A percentile compares a stretch with the other conserved stretches of the same genome.
These are phyloP conservation scores for Penaeus chinensis DNA, from an alignment of 1,140 invertebrate species.

Conservation along the genomic window DNA sequence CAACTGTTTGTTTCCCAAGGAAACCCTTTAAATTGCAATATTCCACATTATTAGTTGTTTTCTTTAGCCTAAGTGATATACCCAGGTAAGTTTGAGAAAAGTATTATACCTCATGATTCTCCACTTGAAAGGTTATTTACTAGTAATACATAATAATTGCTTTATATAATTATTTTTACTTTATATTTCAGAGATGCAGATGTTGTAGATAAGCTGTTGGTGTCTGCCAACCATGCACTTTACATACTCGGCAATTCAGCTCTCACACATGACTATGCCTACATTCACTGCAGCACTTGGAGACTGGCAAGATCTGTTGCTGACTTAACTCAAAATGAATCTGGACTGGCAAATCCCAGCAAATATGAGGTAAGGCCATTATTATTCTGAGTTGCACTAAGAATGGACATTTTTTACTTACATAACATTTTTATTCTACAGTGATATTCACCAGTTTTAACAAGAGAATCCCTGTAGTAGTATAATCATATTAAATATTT, in stretches of 20 bases:
- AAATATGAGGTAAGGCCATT: neutral
- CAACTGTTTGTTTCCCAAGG: too few species aligned
- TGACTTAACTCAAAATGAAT: conserved; percentile 15
- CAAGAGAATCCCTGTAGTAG: too few species aligned
- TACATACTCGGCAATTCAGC: conserved; percentile 36
- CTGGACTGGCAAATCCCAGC: neutral
- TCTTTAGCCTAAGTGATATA: too few species aligned
- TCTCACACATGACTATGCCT: conserved; percentile 50
- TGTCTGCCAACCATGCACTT: conserved; percentile 15
- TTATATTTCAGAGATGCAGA: conserved; percentile 28
- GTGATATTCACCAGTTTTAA: too few species aligned
- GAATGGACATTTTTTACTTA: too few species aligned
- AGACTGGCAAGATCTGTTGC: conserved; percentile 42
- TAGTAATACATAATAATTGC: neutral
- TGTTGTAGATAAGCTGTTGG: conserved; percentile 38
- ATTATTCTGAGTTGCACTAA: neutral
- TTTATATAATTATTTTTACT: neutral
- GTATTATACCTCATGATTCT: too few species aligned
- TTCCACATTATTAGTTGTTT: too few species aligned
- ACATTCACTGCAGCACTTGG: conserved; percentile 50
- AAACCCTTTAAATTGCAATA: too few species aligned
- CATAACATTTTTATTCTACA: too few species aligned
- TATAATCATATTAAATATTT: too few species aligned
- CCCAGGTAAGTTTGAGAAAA: too few species aligned
- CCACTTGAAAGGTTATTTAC: too few species aligned